Base-by-base conservation (phyloP, 2,113 vertebrate species). In the Picathartes gymnocephalus region DNA sequence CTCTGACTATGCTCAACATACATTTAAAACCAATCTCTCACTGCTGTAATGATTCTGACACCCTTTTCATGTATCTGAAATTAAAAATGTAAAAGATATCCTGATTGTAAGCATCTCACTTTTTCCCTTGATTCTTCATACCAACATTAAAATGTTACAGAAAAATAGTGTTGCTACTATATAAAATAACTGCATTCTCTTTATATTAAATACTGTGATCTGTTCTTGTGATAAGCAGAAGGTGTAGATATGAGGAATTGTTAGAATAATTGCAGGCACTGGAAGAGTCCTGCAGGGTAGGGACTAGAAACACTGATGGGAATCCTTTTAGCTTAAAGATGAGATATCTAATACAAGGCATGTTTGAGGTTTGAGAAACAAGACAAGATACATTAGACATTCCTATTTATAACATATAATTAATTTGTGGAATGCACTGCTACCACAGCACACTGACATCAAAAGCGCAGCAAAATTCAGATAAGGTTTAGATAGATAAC, bases 331-430 rank as follows among this genome's bases (percentile, higher is more conserved):
- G 53, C 68, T 81, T 86, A 37, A 81, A 92, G 78, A 83, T 58
- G 62, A 83, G 35, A n/a, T 48, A 83, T 17, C 47, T 72, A 93
- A 89, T 9, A 84, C 57, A 86, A 92, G 45, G 45, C 58, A 50
- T 57, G n/a, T 72, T 37, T 85, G 86, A 94, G 81, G 77, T 88
- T 60, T 74, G 51, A 88, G 73, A 85, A 92, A 88, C 66, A 82
- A 78, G 92, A 79, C 77, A 94, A 81, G 44, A 86, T 83, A 87
- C 64, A 83, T 83, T 62, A 90, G 47, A 74, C 47, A 76, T 69
- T 81, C 57, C 65, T 91, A 80, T 87, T 91, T 90, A 89, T 71
- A 92, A 87, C 65, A 71, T 48, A 74, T 21, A 87, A 94, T 92
- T 93, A 91, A 93, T 92, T 87, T 74, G 62, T 39, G 42, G 70